A percentile compares a stretch with the other conserved stretches of the same genome.
These are phyloP conservation scores for Chymomyza fuscimana DNA, from an alignment of 2,888 invertebrate species.

Conservation along the genomic window DNA sequence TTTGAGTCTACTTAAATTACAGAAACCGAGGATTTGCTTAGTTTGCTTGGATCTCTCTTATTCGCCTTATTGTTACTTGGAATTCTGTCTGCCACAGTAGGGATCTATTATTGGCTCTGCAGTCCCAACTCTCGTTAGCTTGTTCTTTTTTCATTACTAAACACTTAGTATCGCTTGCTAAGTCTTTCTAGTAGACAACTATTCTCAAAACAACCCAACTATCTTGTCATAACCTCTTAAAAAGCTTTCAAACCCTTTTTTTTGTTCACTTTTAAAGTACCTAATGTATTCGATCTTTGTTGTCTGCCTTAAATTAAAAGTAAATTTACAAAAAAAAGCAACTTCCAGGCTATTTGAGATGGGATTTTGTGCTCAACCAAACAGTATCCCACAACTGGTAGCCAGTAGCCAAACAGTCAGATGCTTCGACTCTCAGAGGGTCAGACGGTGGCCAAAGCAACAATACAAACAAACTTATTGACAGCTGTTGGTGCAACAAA, in stretches of 20 bases:
- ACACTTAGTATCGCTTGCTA: no score
- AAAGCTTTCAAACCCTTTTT: background rate
- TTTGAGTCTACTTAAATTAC: no score
- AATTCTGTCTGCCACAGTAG: no score
- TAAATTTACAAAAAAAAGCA: constrained; percentile 42
- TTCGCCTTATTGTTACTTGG: no score
- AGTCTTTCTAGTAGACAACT: background rate
- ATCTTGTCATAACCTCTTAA: background rate
- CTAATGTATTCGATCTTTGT: constrained; percentile 22
- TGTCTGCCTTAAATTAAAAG: constrained; percentile 61
- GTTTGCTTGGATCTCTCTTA: no score
- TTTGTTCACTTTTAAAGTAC: constrained; percentile 19
- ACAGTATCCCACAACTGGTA: constrained; percentile 14
- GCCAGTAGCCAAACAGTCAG: background rate
- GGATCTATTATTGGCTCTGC: no score
- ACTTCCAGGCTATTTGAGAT: constrained; percentile 50
- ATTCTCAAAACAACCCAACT: background rate
- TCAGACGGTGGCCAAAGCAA: constrained; percentile 48
- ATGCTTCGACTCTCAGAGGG: constrained; percentile 12
- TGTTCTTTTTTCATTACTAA: no score
- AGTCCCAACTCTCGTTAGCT: no score
- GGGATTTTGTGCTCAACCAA: constrained; percentile 56
- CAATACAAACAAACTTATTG: constrained; percentile 61
- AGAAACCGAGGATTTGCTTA: no score
- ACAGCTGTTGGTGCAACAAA: constrained; percentile 43